Percentiles rank a stretch among this genome's conserved stretches.
Conservation (phyloP, 1,140 invertebrate genomes). For the Macrostomum lignano region DNA sequence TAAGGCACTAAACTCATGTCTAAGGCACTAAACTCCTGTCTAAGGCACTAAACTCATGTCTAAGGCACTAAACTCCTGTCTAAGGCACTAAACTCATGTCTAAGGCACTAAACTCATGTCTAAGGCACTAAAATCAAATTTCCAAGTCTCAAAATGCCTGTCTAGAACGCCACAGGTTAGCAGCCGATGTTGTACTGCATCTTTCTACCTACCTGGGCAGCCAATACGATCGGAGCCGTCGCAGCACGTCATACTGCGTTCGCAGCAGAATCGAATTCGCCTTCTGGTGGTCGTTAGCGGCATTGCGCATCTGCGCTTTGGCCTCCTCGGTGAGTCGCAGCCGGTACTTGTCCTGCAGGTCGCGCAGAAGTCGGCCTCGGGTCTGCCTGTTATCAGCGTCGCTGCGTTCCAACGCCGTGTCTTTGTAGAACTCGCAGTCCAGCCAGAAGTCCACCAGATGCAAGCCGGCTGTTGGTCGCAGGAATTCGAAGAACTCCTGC, state of each 20-base stretch:
- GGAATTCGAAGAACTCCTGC: conserved; percentile 17
- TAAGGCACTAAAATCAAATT: too few species aligned
- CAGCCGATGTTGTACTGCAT: too few species aligned
- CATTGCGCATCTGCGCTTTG: conserved; percentile 13
- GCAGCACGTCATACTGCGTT: conserved; percentile 25
- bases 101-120: too few species aligned
- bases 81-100: too few species aligned
- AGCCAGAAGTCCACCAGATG: conserved; percentile 25
- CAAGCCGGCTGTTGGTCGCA: conserved; percentile 16
- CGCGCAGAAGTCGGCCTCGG: conserved; percentile 18
- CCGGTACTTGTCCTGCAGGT: conserved; percentile 25
- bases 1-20: too few species aligned
- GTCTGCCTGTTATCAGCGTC: conserved; percentile 14
- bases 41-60: too few species aligned
- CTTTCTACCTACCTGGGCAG: too few species aligned
- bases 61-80: too few species aligned
- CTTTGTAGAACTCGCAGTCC: conserved; percentile 25
- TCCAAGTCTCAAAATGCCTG: too few species aligned
- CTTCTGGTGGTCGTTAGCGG: conserved; percentile 14
- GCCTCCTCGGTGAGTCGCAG: conserved; percentile 20
- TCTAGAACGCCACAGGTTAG: too few species aligned
- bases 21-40: too few species aligned
- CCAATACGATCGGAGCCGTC: conserved; percentile 25
- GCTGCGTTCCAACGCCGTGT: conserved; percentile 21
- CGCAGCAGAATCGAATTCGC: conserved; percentile 24